Base-by-base conservation (phyloP, 2,888 invertebrate genomes). In the Morinoia aosen region DNA sequence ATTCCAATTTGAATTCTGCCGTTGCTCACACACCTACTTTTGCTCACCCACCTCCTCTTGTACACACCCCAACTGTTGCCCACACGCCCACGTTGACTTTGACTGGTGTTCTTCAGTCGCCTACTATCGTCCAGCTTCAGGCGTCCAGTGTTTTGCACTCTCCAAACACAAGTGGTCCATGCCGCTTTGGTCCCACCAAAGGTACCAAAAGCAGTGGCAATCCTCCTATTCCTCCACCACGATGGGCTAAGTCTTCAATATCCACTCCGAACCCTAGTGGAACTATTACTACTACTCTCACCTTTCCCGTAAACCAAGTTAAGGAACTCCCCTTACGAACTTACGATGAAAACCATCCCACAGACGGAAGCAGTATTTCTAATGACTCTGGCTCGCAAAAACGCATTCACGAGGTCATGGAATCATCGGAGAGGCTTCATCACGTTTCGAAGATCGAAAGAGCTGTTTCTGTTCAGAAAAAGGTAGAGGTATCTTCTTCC, bases 231-330 rank as follows among this genome's bases (percentile, higher is more conserved):
- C 96, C 96, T 56, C 96, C 96, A 11, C 96, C 96, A n/a, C 95
- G 96, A 5, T 96, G 96, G 96, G 96, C 96, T 0, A 94, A 96
- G 58, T 95, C 96, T n/a, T 94, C 95, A 58, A 95, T 95, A 39
- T 94, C 96, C 4, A 96, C 96, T 0, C 96, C 96, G 57, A 94
- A 96, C 8, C 96, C 96, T 12, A 96, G 95, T 88, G 96, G 96
- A 39, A 96, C 96, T 0, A 96, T 96, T 58, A 96, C 96, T 14
- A 96, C 96, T 5, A 96, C 96, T 14, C 95, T 96, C 4, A 96
- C 96, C 40, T 95, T 96, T 33, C 96, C 95, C 56, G 96, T 96
- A 7, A 96, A 96, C 94, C 96, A 96, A n/a, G 96, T 96, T 48
- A 96, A 96, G 61, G 96, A 95, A 25, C 76, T 96, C 33, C 95